A percentile compares a stretch with the other conserved stretches of the same genome.
phyloP scores from a whole-genome alignment of 2,113 vertebrate genomes.

The Catharus minimus region DNA sequence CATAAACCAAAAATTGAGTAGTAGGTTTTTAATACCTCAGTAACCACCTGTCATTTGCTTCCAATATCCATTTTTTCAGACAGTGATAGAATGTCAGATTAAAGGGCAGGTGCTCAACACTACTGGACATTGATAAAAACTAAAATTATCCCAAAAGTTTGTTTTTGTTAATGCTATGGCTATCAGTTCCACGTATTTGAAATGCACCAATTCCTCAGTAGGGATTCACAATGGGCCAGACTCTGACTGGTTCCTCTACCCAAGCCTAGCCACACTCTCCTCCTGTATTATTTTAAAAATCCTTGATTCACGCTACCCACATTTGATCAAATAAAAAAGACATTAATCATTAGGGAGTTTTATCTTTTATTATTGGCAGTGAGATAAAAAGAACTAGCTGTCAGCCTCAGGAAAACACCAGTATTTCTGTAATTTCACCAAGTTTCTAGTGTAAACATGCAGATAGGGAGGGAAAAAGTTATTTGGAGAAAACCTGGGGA shows the following conservation, averaged over 20 bases:
- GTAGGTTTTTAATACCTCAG: neutral
- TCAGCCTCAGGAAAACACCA: neutral
- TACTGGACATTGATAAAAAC: neutral
- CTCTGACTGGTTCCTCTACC: neutral
- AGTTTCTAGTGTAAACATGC: neutral
- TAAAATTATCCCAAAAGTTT: neutral
- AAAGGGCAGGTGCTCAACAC: neutral
- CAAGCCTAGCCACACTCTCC: neutral
- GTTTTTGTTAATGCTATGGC: neutral
- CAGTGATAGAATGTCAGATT: neutral
- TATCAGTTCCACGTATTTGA: neutral
- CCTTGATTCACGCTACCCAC: neutral
- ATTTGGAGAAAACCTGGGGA: neutral
- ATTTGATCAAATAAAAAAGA: neutral
- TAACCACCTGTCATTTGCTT: neutral
- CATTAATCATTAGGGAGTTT: neutral
- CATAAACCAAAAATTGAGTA: neutral
- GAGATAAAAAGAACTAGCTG: neutral
- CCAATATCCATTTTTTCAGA: neutral
- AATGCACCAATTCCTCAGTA: neutral
- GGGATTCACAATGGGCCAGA: neutral
- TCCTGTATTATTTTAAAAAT: neutral
- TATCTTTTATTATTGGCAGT: neutral
- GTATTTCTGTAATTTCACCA: neutral
- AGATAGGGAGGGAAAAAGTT: neutral